Base-by-base conservation (phyloP, 2,113 vertebrate genomes). In the Garra rufa region DNA sequence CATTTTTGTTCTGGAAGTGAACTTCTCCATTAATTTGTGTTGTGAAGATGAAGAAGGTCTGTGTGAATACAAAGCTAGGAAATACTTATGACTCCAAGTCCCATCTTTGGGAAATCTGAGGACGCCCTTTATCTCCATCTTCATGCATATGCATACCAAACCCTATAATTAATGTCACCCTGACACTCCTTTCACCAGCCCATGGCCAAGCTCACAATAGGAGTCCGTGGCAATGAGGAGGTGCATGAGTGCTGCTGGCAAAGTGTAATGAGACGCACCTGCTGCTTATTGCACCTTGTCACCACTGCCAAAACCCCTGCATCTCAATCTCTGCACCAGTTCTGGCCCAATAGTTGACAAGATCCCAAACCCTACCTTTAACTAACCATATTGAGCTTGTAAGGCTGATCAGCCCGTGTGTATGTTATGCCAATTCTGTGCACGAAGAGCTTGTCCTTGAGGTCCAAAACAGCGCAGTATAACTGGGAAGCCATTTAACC, bases 161-260 rank as follows among this genome's bases (percentile, higher is more conserved):
- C 9, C 4, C 59, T 46, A 44, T 57, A 48, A 65, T 80, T 75
- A 75, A 75, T 28, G 59, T 65, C 59, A 65, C 43, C 19, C 26
- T 80, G 59, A 48, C 41, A 44, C 73, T 75, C 46, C 73, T 50
- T 44, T 75, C 43, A 50, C 14, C 15, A 48, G 44, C 26, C 46
- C 73, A 75, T 75, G 73, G 73, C 73, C 44, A 75, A 26, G 46
- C 73, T 50, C 70, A 74, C 70, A 74, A 74, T 74, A 74, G 70
- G 44, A 30, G 73, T 30, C 3, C 8, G 8, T 30, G 46, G 73
- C 46, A 75, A 75, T 9, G 24, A 50, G 73, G 14, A 75, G 46
- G 73, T 28, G 24, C 43, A 50, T 75, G 71, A 50, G 14, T 9
- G 13, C 71, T 75, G 15, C 44, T 75, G 44, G 73, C 73, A 75